These are phyloP conservation scores for Gastrophysa polygoni DNA, from an alignment of 2,888 invertebrate genomes.

Conservation along the genomic window DNA sequence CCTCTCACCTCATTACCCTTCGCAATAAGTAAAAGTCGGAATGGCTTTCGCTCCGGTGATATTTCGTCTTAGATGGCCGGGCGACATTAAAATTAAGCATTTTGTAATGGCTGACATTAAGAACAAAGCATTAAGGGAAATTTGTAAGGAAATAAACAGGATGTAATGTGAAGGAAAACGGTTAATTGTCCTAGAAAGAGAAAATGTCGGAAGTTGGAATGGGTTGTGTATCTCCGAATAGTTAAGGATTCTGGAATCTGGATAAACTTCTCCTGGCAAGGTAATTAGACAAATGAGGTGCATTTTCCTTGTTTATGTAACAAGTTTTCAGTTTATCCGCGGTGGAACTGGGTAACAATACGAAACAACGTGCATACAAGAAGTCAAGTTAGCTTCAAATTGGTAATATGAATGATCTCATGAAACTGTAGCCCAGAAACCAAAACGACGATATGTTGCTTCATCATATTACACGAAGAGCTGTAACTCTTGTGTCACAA, in stretches of 20 bases:
- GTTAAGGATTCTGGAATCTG: not conserved
- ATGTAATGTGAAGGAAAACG: constrained; percentile 35
- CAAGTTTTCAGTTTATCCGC: not conserved
- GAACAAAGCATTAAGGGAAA: constrained; percentile 39
- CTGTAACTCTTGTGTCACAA: too few species aligned
- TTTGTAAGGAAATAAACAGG: constrained; percentile 40
- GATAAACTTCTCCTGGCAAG: not conserved
- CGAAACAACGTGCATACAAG: too few species aligned
- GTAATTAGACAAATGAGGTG: not conserved
- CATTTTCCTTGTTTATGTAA: not conserved
- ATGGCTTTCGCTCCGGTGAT: not conserved
- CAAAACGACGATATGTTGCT: too few species aligned
- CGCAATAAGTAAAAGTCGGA: not conserved
- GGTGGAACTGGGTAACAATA: too few species aligned
- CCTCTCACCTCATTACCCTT: constrained; percentile 30
- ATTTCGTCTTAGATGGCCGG: constrained; percentile 11
- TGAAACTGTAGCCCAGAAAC: too few species aligned
- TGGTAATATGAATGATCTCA: too few species aligned
- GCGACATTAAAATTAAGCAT: constrained; percentile 39
- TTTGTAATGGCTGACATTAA: constrained; percentile 40
- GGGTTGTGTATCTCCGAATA: not conserved
- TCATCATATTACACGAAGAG: too few species aligned
- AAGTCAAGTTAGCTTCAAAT: too few species aligned
- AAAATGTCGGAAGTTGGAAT: not conserved
- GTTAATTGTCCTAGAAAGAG: constrained; percentile 29